Base-by-base conservation (phyloP, 2,113 vertebrate species). In the Xerus inauris region DNA sequence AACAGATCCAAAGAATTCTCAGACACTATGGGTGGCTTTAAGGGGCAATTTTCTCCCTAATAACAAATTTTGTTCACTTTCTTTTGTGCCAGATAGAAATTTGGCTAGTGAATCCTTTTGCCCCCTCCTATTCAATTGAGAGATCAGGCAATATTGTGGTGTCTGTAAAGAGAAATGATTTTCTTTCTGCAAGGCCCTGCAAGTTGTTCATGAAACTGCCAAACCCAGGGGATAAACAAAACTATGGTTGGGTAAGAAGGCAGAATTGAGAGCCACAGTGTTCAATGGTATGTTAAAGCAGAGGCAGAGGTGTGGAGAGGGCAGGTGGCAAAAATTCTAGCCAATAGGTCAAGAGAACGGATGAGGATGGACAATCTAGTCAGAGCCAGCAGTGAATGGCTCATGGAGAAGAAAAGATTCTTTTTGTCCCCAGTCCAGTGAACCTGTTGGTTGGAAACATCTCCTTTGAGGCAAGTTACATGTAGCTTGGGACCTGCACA, bases 1-100 rank as follows among this genome's bases (percentile, higher is more conserved):
- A 96, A 87, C 16, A n/a, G 67, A 65, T 82, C 90, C 94, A 91
- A 79, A 80, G 89, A 97, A 96, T 90, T 95, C 81, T 24, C 69
- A 75, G 65, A 85, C 85, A 88, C 47, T 0, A 0, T 85, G 96
- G 94, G 94, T 94, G 86, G 89, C 67, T 85, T 17, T 14, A 47
- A 84, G 51, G 86, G 49, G 42, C 54, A 82, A 88, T 91, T 93
- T 96, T 57, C 49, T 57, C 91, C 82, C 82, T 16, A 35, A 83
- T 76, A 91, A 93, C 42, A 38, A 84, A 96, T 94, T 81, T 30
- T 62, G 59, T 84, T 96, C 93, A 42, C 57, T 80, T 76, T 95
- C 59, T 81, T 89, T 81, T 67, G 38, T 82, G 62, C 75, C 88
- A 80, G 51, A 79, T 72, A 89, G 65, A 92, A 85, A 47, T 87